Percentiles rank a stretch among this genome's conserved stretches.
Evolutionary conservation across 2,113 vertebrate genomes (phyloP).

Genomic region (Nansenia antarctica): DNA sequence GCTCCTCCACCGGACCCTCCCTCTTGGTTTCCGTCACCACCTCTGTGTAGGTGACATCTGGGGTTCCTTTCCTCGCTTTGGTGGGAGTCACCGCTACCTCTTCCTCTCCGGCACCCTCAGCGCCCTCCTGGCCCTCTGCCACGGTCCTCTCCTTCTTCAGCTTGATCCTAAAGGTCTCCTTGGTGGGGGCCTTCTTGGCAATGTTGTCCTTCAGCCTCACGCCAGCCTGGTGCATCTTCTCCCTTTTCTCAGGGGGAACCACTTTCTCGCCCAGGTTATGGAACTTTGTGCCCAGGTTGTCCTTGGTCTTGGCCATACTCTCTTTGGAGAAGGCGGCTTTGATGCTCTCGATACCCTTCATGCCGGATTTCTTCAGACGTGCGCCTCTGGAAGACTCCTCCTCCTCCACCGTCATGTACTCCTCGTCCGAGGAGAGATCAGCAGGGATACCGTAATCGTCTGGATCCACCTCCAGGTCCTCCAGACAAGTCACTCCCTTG

Average conservation of each 20-base stretch:
- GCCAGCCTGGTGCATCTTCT: constrained; percentile 88
- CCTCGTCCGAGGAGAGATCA: constrained; percentile 97
- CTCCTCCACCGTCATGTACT: constrained; percentile 87
- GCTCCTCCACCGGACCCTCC: constrained; percentile 72
- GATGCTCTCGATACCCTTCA: constrained; percentile 87
- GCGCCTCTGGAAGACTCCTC: constrained; percentile 77
- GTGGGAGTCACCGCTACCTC: constrained; percentile 62
- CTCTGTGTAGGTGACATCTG: constrained; percentile 80
- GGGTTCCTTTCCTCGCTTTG: constrained; percentile 45
- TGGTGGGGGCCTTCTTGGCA: constrained; percentile 85
- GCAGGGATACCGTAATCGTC: constrained; percentile 79
- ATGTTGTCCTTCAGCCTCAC: constrained; percentile 91
- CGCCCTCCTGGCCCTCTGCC: constrained; percentile 82
- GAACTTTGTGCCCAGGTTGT: constrained; percentile 89
- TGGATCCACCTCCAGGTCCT: constrained; percentile 74
- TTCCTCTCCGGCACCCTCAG: constrained; percentile 59
- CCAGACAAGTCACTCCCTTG: constrained; percentile 70
- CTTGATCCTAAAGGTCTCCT: constrained; percentile 86
- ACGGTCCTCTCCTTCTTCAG: constrained; percentile 84
- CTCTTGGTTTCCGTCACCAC: constrained; percentile 81
- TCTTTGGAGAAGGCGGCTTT: constrained; percentile 96
- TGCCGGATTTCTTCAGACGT: constrained; percentile 87
- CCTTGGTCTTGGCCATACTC: constrained; percentile 91
- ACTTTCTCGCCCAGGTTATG: constrained; percentile 90
- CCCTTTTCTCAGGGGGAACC: constrained; percentile 88